These are phyloP conservation scores for Pyrocephalus nanus DNA, from an alignment of 2,797 vertebrate genomes.

Conservation along the genomic window DNA sequence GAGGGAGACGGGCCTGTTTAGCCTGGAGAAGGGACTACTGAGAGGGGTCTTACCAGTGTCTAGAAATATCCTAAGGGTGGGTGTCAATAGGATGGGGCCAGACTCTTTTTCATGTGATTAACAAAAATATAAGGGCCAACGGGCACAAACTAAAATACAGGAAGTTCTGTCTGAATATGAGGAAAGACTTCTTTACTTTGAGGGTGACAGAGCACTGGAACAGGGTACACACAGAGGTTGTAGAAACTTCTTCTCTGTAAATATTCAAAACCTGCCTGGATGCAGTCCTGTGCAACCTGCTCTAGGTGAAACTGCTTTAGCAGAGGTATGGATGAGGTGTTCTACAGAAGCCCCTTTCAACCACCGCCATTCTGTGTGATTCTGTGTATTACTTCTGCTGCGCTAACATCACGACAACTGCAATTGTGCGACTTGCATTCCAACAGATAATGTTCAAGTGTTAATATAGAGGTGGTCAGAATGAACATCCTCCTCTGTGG, in stretches of 20 bases:
- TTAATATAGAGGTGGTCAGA: background rate
- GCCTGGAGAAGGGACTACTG: background rate
- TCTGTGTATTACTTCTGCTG: background rate
- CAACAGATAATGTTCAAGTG: background rate
- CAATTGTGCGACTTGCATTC: background rate
- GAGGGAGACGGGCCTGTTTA: background rate
- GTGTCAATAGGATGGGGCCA: background rate
- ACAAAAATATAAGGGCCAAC: accelerated
- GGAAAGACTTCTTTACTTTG: background rate
- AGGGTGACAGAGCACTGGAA: background rate
- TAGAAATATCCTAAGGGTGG: background rate
- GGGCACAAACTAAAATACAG: background rate
- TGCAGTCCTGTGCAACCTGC: background rate
- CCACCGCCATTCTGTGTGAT: background rate
- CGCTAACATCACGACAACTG: background rate
- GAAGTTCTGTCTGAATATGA: background rate
- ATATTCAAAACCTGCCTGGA: background rate
- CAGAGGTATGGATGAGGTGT: accelerated
- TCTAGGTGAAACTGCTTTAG: background rate
- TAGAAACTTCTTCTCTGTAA: background rate
- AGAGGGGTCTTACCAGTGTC: background rate
- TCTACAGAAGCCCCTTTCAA: background rate
- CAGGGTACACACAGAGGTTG: background rate
- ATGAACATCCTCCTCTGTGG: accelerated
- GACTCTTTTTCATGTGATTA: background rate